Conservation (phyloP, 2,113 vertebrate species). For the Clarias gariepinus region DNA sequence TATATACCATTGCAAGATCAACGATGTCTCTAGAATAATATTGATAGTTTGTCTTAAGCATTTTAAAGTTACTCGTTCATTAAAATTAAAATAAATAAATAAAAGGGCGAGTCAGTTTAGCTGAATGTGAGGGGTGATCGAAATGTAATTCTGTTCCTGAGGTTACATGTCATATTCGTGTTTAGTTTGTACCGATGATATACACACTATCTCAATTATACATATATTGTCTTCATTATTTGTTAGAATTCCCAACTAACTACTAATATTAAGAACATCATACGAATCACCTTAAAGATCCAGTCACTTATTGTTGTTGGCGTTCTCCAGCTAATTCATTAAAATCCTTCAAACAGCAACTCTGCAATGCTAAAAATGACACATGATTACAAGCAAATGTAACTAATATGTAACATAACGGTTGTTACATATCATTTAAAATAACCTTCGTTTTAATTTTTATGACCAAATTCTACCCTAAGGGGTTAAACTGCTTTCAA, state of each 20-base stretch:
- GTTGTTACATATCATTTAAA: not conserved
- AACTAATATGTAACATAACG: too few relatives aligned
- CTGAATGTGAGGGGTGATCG: not conserved
- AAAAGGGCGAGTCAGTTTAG: not conserved
- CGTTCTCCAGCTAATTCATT: not conserved
- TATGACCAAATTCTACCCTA: not conserved
- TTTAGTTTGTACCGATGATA: not conserved
- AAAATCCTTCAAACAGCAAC: not conserved
- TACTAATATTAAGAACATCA: not conserved
- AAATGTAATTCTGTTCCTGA: not conserved
- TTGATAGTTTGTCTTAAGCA: not conserved
- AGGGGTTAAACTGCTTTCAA: constrained; percentile 13
- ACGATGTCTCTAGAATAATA: not conserved
- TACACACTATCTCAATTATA: not conserved
- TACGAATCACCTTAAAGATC: not conserved
- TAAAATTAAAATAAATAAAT: too few relatives aligned
- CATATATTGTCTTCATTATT: not conserved
- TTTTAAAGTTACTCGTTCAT: not conserved
- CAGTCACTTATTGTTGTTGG: not conserved
- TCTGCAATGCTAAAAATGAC: not conserved
- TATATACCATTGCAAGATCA: not conserved
- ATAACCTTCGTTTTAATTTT: not conserved
- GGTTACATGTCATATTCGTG: not conserved
- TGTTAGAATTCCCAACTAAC: not conserved
- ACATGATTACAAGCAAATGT: not conserved